Evolutionary conservation across 2,888 invertebrate genomes (phyloP).

Genomic region (Autographa gamma): DNA sequence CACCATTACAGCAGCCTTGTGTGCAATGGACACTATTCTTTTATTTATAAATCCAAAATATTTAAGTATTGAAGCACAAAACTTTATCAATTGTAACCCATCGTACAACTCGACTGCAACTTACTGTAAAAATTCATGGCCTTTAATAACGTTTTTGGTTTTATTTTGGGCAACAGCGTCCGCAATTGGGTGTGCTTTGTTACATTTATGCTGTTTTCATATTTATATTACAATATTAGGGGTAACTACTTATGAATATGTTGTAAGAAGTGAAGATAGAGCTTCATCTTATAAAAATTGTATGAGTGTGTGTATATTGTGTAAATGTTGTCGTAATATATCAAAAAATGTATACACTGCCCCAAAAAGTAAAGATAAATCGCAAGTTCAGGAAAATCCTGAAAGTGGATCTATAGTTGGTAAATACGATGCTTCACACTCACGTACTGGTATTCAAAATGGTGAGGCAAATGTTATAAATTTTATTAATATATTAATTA

Average conservation of each 20-base stretch:
- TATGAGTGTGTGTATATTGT: slow-evolving; percentile 61
- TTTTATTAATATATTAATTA: slow-evolving; percentile 76
- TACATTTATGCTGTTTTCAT: slow-evolving; percentile 96
- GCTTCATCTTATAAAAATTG: slow-evolving; percentile 59
- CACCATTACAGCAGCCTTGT: slow-evolving; percentile 91
- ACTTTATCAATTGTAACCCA: slow-evolving; percentile 75
- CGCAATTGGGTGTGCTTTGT: slow-evolving; percentile 92
- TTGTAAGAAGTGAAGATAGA: slow-evolving; percentile 80
- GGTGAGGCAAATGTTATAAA: slow-evolving; percentile 67
- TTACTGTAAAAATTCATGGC: slow-evolving; percentile 77
- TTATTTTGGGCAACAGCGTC: slow-evolving; percentile 92
- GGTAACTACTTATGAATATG: slow-evolving; percentile 97
- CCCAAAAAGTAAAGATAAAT: slow-evolving; percentile 54
- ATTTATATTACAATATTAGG: slow-evolving; percentile 95
- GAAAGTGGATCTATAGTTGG: slow-evolving; percentile 49
- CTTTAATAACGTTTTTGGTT: slow-evolving; percentile 80
- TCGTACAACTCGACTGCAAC: slow-evolving; percentile 56
- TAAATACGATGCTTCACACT: slow-evolving; percentile 54
- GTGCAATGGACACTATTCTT: slow-evolving; percentile 91
- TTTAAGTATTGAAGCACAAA: slow-evolving; percentile 88
- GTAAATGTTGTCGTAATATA: slow-evolving; percentile 58
- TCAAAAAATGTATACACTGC: slow-evolving; percentile 56
- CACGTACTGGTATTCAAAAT: slow-evolving; percentile 48
- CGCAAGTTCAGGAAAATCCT: slow-evolving; percentile 32
- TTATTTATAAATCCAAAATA: slow-evolving; percentile 90